phyloP scores from a whole-genome alignment of 2,888 invertebrate genomes.

The Yponomeuta evonymella region DNA sequence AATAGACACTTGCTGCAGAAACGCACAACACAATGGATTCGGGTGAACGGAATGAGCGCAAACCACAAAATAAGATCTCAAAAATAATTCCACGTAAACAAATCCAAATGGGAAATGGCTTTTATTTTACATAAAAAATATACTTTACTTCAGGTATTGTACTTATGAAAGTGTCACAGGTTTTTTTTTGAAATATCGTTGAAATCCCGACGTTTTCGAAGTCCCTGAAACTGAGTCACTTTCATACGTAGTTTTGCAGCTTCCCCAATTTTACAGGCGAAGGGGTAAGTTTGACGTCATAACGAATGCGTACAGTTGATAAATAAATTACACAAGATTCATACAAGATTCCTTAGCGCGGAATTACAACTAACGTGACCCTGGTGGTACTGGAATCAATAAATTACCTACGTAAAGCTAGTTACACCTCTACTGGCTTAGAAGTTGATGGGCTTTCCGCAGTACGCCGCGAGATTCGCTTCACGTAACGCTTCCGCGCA shows the following conservation, averaged over 20 bases:
- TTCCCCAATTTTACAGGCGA: background rate
- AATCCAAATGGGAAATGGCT: background rate
- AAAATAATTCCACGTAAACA: constrained; percentile 7
- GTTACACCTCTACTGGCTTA: constrained; percentile 52
- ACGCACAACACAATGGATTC: constrained; percentile 24
- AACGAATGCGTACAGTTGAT: constrained; percentile 21
- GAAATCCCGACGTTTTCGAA: too few relatives aligned
- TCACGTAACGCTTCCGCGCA: constrained; percentile 98
- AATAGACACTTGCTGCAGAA: constrained; percentile 47
- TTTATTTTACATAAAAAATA: background rate
- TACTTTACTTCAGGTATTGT: background rate
- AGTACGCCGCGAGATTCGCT: constrained; percentile 96
- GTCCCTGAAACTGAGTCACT: too few relatives aligned
- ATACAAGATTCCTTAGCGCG: constrained; percentile 53
- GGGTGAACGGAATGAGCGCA: constrained; percentile 10
- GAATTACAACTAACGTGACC: constrained; percentile 32
- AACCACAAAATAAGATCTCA: constrained; percentile 1
- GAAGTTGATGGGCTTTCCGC: constrained; percentile 98
- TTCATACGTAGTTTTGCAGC: background rate
- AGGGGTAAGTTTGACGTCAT: constrained; percentile 19
- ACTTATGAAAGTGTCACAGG: too few relatives aligned
- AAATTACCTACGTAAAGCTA: constrained; percentile 23
- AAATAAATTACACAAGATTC: constrained; percentile 52
- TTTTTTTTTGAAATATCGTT: too few relatives aligned
- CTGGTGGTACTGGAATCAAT: constrained; percentile 31